Percentiles rank a stretch among this genome's conserved stretches.
These are phyloP conservation scores for Whitmania pigra DNA, from an alignment of 1,140 invertebrate species.

Conservation along the genomic window DNA sequence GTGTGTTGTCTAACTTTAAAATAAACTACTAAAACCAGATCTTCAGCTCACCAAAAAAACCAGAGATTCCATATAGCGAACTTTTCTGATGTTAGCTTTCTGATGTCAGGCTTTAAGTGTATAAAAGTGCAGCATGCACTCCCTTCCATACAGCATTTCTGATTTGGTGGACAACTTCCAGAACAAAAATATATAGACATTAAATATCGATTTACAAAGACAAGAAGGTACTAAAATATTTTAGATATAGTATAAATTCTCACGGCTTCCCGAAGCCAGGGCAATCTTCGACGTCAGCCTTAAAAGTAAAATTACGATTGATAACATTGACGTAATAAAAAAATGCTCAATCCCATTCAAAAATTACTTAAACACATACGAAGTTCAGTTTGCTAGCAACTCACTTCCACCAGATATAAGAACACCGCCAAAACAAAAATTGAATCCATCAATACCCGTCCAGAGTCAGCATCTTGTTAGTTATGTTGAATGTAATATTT, in stretches of 20 bases:
- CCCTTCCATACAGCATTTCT: constrained; percentile 8
- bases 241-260: background rate
- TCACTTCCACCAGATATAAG: too few species aligned
- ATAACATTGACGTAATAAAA: too few species aligned
- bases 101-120: background rate
- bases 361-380: too few species aligned
- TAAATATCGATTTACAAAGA: background rate
- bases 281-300: background rate
- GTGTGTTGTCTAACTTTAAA: too few species aligned
- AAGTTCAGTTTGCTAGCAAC: too few species aligned
- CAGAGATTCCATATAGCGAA: background rate
- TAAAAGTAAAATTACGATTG: too few species aligned
- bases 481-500: too few species aligned
- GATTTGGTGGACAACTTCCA: background rate
- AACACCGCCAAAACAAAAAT: too few species aligned
- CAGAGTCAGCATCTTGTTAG: too few species aligned
- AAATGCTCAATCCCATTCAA: too few species aligned
- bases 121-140: background rate
- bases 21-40: too few species aligned
- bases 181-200: background rate
- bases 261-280: background rate
- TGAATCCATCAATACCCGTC: too few species aligned
- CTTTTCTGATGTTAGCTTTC: constrained; percentile 7
- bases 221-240: background rate
- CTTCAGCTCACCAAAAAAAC: background rate